Percentiles rank a stretch among this genome's conserved stretches.
Conservation (phyloP, 2,113 vertebrate species). For the Bujurquina vittata region DNA sequence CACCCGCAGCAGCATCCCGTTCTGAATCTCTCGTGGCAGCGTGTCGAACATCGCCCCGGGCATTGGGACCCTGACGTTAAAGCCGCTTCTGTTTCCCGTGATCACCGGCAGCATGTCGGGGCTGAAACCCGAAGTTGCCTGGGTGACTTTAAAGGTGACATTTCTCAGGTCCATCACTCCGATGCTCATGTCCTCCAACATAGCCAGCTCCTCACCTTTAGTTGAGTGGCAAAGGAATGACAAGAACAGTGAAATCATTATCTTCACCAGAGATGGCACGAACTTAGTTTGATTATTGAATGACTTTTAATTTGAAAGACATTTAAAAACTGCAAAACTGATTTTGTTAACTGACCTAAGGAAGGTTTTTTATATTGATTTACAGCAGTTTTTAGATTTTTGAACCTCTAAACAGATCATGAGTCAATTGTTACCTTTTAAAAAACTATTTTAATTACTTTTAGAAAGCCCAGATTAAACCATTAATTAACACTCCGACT, state of each 20-base stretch:
- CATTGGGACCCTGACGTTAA: conserved; percentile 94
- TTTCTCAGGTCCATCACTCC: conserved; percentile 97
- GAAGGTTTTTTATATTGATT: not conserved
- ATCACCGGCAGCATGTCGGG: conserved; percentile 97
- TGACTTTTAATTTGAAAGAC: not conserved
- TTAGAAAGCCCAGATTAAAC: no score
- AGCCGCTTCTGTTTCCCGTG: conserved; percentile 95
- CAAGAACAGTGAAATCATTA: not conserved
- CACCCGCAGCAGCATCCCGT: conserved; percentile 96
- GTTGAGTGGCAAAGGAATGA: not conserved
- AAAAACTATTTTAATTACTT: no score
- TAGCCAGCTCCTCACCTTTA: conserved; percentile 94
- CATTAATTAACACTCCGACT: no score
- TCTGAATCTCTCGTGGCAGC: conserved; percentile 95
- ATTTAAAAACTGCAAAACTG: not conserved
- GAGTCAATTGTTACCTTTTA: no score
- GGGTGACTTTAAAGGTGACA: conserved; percentile 98
- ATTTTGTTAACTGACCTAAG: not conserved
- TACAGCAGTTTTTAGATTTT: not conserved
- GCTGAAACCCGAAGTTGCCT: conserved; percentile 87
- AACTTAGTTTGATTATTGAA: not conserved
- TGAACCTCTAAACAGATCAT: not conserved
- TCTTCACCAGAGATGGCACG: not conserved
- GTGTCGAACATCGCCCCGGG: conserved; percentile 91
- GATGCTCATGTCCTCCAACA: conserved; percentile 98